phyloP scores from a whole-genome alignment of 1,140 invertebrate species.

The honey bee (Apis mellifera) region Amel_HAv3.1 CM009931.2:4181001-4181500 shows the following conservation, averaged over 20 bases:
- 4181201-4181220: constrained; percentile 1
- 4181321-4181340: constrained; percentile 10
- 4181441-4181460: not conserved
- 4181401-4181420: not conserved
- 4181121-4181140: constrained; percentile 38
- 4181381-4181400: constrained; percentile 24
- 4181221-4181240: constrained; percentile 1
- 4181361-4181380: not conserved
- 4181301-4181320: not conserved
- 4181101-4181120: constrained; percentile 9
- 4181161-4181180: constrained; percentile 40
- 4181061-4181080: not conserved
- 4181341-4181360: constrained; percentile 44
- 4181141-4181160: constrained; percentile 28
- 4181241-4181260: not conserved
- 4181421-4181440: not conserved
- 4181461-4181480: too few species aligned
- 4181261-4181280: not conserved
- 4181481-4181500: too few species aligned
- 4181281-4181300: not conserved
- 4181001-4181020: not conserved
- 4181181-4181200: constrained; percentile 46
- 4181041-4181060: not conserved
- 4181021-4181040: too few species aligned
- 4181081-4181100: constrained; percentile 1